These are phyloP conservation scores for Machimus rusticus DNA, from an alignment of 2,888 invertebrate genomes.

Conservation along the genomic window DNA sequence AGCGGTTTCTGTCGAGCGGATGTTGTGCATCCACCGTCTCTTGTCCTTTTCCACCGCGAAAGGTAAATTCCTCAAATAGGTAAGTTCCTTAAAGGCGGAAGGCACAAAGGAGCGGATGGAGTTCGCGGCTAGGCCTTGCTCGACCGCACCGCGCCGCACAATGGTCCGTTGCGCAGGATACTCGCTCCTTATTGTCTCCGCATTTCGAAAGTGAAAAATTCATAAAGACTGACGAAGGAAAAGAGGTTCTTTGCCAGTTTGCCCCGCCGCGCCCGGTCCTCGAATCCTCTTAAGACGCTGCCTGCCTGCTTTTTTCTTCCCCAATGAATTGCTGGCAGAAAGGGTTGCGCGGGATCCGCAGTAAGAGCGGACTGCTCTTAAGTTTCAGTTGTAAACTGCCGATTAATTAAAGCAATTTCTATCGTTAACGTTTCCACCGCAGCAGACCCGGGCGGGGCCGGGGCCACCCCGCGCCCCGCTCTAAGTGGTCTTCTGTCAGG, in stretches of 20 bases:
- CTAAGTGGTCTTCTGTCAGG: neutral
- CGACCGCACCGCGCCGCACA: neutral
- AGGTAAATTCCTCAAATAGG: neutral
- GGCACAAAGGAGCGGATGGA: neutral
- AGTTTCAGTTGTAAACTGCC: neutral
- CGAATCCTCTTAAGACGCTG: neutral
- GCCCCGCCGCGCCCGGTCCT: neutral
- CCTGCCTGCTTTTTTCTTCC: neutral
- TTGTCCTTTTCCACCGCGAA: neutral
- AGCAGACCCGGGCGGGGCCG: neutral
- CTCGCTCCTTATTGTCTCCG: constrained; percentile 1
- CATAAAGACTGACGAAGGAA: neutral
- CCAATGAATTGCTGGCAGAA: neutral
- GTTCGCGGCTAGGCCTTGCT: neutral
- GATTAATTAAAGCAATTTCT: constrained; percentile 18
- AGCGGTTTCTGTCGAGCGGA: neutral
- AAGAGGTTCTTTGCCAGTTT: neutral
- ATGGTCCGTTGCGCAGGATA: neutral
- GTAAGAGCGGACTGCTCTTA: neutral
- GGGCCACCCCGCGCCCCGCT: neutral
- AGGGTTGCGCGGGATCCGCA: neutral
- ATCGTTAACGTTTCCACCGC: neutral
- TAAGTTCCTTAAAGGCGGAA: neutral
- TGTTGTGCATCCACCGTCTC: neutral
- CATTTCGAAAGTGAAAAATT: constrained; percentile 29